phyloP scores from a whole-genome alignment of 2,888 invertebrate genomes.

The Lasioglossum calceatum region DNA sequence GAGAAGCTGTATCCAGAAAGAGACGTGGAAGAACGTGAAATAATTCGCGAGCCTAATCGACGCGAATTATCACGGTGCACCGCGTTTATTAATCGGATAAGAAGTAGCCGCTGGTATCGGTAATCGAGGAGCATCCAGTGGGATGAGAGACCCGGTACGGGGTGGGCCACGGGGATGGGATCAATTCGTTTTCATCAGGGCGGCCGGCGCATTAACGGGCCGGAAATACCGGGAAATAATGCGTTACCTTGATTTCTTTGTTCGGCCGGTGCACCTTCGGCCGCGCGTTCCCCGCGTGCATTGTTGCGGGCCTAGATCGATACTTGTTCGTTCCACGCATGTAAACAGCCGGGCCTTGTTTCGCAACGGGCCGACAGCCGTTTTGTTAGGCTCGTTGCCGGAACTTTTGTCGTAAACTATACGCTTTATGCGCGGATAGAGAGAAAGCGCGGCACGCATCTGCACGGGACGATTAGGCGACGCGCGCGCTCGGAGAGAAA shows the following conservation, averaged over 20 bases:
- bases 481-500: slow-evolving; percentile 55
- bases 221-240: slow-evolving; percentile 41
- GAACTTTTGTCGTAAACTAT: slow-evolving; percentile 77
- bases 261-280: slow-evolving; percentile 29
- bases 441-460: slow-evolving; percentile 79
- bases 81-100: slow-evolving; percentile 10
- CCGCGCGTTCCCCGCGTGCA: slow-evolving; percentile 4
- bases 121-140: background rate
- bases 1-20: slow-evolving; percentile 5
- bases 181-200: background rate
- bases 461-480: slow-evolving; percentile 82
- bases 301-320: slow-evolving; percentile 57
- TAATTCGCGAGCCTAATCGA: background rate
- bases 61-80: background rate
- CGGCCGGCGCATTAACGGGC: background rate
- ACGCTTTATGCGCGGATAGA: slow-evolving; percentile 75
- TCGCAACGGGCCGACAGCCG: slow-evolving; percentile 70
- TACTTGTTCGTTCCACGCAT: slow-evolving; percentile 67
- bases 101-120: background rate
- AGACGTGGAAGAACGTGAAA: background rate
- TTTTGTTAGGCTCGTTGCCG: slow-evolving; percentile 69
- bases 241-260: slow-evolving; percentile 59
- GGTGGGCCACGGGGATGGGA: background rate
- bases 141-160: background rate
- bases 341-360: slow-evolving; percentile 66